Evolutionary conservation across 2,113 vertebrate genomes (phyloP), one percentile per base, ranked within the genome.

Genomic region (Cyprinodon brontotheroides): DNA sequence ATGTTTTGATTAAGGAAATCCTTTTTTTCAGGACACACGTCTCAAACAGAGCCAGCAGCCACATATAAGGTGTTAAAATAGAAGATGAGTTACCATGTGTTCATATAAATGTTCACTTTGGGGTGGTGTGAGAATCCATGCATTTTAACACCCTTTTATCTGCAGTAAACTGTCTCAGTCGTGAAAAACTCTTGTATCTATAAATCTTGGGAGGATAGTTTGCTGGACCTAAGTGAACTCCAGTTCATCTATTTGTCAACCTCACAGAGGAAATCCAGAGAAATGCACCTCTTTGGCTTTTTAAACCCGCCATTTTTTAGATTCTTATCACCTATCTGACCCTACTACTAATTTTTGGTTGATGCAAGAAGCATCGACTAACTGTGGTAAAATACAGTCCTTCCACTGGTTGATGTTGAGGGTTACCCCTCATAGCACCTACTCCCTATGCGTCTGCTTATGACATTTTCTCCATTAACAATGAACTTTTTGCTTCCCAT

Each of bases 381-480:
- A 83, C 88, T 73, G 40, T 66, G 37, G 71, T 2, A 80, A 78
- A 77, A 83, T 82, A 87, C 69, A 65, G 80, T 83, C 86, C 78
- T 84, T 91, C 88, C 72, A 85, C 85, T 76, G 84, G 76, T 87
- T 91, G 91, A 94, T 90, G 91, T 90, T 90, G 89, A 90, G 86
- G 65, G 77, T 92, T 93, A 89, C n/a, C 89, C 81, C 72, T 76
- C 75, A n/a, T 13, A 72, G 77, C 66, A 72, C 72, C 61, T 89
- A 70, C 84, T 81, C 82, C 79, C 74, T 78, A 75, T 90, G 72
- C 83, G 79, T 70, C 62, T 2, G 47, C 81, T 84, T 69, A 63
- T 71, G 69, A 85, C 75, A 73, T 86, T 78, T 86, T 79, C 53
- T 80, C 87, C 79, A 89, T 90, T 92, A 92, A 88, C 88, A 83